Evolutionary conservation across 1,140 invertebrate genomes (phyloP).

Genomic region (Steinernema khuongi): DNA sequence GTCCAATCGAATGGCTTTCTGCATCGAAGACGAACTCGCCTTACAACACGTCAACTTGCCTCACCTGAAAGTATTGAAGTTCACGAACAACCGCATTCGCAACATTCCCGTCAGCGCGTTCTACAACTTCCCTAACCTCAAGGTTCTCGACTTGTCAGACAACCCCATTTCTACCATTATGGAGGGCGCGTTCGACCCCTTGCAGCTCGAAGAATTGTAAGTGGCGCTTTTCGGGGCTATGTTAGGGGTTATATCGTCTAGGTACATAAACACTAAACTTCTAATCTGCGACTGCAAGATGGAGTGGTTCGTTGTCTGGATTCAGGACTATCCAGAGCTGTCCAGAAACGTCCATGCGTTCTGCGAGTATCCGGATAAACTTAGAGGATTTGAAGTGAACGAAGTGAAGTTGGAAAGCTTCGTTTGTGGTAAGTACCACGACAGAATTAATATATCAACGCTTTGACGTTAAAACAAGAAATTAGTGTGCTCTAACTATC

Average conservation of each 20-base stretch:
- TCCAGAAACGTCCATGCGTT: conserved; percentile 5
- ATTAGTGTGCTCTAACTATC: neutral
- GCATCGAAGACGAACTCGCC: conserved; percentile 20
- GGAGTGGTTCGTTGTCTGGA: conserved; percentile 18
- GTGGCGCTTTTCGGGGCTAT: neutral
- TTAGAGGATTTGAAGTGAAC: neutral
- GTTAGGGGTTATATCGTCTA: conserved; percentile 4
- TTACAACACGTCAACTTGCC: conserved; percentile 17
- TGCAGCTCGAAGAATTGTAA: conserved; percentile 21
- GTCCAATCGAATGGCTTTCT: conserved; percentile 17
- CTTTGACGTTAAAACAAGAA: neutral
- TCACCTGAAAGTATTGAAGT: neutral
- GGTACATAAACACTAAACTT: conserved; percentile 20
- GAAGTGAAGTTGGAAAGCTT: conserved; percentile 3
- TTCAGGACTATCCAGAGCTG: neutral
- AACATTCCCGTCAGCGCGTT: conserved; percentile 18
- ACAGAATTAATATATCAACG: neutral
- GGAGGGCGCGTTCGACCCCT: conserved; percentile 18
- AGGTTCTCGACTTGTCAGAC: conserved; percentile 20
- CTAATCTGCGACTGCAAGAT: conserved; percentile 24
- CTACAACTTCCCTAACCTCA: conserved; percentile 19
- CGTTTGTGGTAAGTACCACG: conserved; percentile 12
- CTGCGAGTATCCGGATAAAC: conserved; percentile 19
- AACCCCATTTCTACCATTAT: conserved; percentile 22
- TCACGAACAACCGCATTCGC: conserved; percentile 15